Percentiles rank a stretch among this genome's conserved stretches.
Evolutionary conservation across 2,888 invertebrate genomes (phyloP).

Genomic region (Cheilosia pagana): DNA sequence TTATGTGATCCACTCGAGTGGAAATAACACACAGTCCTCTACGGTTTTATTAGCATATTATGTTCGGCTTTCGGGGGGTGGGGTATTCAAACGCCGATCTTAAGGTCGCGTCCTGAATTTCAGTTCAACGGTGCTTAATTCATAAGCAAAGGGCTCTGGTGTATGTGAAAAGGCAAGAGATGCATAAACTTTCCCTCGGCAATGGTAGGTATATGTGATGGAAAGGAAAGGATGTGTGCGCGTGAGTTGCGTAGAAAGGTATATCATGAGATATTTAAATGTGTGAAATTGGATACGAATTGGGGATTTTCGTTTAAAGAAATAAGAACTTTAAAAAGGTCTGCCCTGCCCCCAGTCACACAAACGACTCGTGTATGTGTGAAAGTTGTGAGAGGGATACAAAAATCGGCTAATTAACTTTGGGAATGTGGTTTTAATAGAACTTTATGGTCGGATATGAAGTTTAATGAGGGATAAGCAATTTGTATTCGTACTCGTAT

Average conservation of each 20-base stretch:
- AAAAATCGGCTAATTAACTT: constrained; percentile 48
- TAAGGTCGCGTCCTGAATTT: constrained; percentile 36
- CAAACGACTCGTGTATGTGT: background rate
- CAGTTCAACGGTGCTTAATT: constrained; percentile 28
- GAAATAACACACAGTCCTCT: constrained; percentile 44
- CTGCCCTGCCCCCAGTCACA: background rate
- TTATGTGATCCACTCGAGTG: constrained; percentile 48
- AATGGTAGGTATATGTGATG: background rate
- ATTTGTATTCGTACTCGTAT: constrained; percentile 10
- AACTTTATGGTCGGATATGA: constrained; percentile 38
- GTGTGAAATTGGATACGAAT: constrained; percentile 33
- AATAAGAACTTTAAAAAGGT: constrained; percentile 20
- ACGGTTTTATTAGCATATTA: constrained; percentile 53
- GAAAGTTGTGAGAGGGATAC: background rate
- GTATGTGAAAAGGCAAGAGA: constrained; percentile 7
- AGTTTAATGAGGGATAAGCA: constrained; percentile 44
- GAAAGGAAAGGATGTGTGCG: background rate
- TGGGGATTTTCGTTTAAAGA: background rate
- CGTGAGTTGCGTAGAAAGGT: background rate
- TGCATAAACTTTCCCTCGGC: background rate
- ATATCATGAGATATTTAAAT: constrained; percentile 4
- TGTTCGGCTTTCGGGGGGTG: constrained; percentile 1
- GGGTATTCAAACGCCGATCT: constrained; percentile 22
- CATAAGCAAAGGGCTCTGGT: constrained; percentile 5
- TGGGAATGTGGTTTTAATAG: constrained; percentile 35